Evolutionary conservation across 2,113 vertebrate species (phyloP).

Genomic region (Dicentrarchus labrax): DNA sequence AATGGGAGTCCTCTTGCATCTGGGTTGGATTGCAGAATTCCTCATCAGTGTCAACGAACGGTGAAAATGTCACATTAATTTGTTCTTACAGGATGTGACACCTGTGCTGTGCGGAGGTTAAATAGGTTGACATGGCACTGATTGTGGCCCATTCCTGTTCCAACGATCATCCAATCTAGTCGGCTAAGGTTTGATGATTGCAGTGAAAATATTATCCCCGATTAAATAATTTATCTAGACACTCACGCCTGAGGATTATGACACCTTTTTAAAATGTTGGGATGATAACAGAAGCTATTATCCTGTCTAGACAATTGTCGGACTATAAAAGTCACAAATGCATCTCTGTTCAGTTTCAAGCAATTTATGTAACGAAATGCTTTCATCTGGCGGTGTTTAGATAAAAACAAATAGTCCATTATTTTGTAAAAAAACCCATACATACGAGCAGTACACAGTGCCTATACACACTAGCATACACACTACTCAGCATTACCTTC

Average conservation of each 20-base stretch:
- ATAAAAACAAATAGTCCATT: neutral
- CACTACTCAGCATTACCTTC: slow-evolving; percentile 1
- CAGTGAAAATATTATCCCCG: neutral
- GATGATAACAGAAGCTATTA: slow-evolving; percentile 34
- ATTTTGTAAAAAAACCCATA: slow-evolving; percentile 7
- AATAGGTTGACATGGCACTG: slow-evolving; percentile 44
- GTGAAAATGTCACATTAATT: slow-evolving; percentile 59
- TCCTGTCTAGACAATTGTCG: slow-evolving; percentile 10
- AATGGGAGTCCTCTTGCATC: neutral
- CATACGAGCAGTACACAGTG: too few species aligned
- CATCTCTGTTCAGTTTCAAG: slow-evolving; percentile 13
- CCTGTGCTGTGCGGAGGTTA: slow-evolving; percentile 39
- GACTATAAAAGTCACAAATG: slow-evolving; percentile 5
- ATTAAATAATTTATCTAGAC: slow-evolving; percentile 20
- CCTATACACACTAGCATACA: neutral
- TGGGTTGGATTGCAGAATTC: slow-evolving; percentile 6
- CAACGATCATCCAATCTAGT: slow-evolving; percentile 31
- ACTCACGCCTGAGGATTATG: neutral
- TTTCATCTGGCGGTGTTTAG: neutral
- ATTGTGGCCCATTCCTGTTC: slow-evolving; percentile 20
- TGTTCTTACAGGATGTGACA: slow-evolving; percentile 43
- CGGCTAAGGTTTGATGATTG: slow-evolving; percentile 3
- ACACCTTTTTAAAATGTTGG: slow-evolving; percentile 10
- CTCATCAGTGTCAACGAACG: slow-evolving; percentile 16
- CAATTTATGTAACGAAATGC: neutral